Conservation (phyloP, 2,113 vertebrate species). For the Oncorhynchus nerka region DNA sequence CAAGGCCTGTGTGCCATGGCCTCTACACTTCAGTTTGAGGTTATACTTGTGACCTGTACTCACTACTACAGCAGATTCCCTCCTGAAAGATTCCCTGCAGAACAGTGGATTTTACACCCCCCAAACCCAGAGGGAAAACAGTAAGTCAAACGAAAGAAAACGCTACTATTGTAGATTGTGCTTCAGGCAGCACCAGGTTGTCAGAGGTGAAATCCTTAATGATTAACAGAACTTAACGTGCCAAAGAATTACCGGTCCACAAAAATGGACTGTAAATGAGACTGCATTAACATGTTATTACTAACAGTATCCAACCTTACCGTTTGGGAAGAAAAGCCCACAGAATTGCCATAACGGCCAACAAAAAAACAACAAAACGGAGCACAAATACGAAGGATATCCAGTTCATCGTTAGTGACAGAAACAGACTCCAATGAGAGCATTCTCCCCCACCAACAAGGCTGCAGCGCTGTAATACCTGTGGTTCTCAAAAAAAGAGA, state of each 20-base stretch:
- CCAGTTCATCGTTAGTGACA: constrained; percentile 65
- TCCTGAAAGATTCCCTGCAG: constrained; percentile 67
- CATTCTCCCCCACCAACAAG: constrained; percentile 61
- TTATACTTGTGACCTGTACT: constrained; percentile 53
- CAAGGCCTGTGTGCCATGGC: constrained; percentile 63
- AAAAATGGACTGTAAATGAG: constrained; percentile 55
- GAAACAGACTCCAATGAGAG: constrained; percentile 45
- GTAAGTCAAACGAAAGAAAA: constrained; percentile 22
- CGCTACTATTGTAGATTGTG: constrained; percentile 54
- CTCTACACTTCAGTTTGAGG: constrained; percentile 62
- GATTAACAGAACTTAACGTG: constrained; percentile 1
- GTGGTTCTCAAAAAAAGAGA: not conserved
- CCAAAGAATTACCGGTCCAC: constrained; percentile 42
- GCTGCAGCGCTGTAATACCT: constrained; percentile 58
- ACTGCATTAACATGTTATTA: constrained; percentile 8
- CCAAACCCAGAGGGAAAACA: constrained; percentile 34
- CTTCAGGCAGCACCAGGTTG: constrained; percentile 55
- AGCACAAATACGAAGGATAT: constrained; percentile 46
- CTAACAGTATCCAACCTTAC: constrained; percentile 11
- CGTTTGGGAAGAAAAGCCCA: constrained; percentile 40
- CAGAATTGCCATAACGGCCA: constrained; percentile 64
- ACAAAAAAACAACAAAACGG: constrained; percentile 55
- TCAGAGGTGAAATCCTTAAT: constrained; percentile 30
- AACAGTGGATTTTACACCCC: constrained; percentile 61
- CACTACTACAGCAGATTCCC: constrained; percentile 55